Base-by-base conservation (phyloP, 2,113 vertebrate genomes). In the Symphodus melops region DNA sequence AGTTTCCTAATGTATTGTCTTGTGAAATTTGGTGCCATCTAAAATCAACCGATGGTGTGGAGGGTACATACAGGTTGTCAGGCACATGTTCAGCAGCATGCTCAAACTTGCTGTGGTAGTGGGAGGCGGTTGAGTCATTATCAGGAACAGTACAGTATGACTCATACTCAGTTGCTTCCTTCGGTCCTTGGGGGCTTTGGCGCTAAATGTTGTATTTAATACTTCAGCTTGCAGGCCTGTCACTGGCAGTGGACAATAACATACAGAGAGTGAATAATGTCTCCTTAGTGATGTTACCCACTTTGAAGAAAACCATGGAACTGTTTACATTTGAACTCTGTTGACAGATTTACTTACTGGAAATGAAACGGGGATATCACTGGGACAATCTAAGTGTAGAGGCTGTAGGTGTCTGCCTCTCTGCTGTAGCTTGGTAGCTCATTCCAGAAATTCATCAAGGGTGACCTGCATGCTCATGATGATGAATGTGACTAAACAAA, bases 331-430 rank as follows among this genome's bases (percentile, higher is more conserved):
- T 14, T 28, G 23, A 60, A 9, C 20, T 23, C 14, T 41, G 3
- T n/a, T 6, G 16, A 3, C 28, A 11, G 16, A 23, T 74, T 86
- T 20, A 58, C 3, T 71, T 33, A 33, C 20, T 11, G 13, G 60
- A 75, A 72, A 74, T 72, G 83, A 69, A 86, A 71, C 74, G 73
- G 3, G 16, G 14, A 0, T 52, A 85, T 89, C 77, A 39, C 49
- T 10, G 25, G 19, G 41, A 20, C 19, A 79, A 71, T 88, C 78
- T 66, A 19, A 12, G 14, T 1, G 0, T 9, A 23, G 56, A 5
- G 17, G n/a, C 48, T 51, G 14, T 77, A 46, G 44, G 37, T 57
- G 53, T 58, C 21, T 68, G 55, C 20, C 44, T 73, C 64, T 58
- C 28, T 37, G 33, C 19, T 39, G 16, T 42, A 33, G 58, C n/a